Evolutionary conservation across 2,113 vertebrate species (phyloP).

Genomic region (Nothobranchius furzeri): DNA sequence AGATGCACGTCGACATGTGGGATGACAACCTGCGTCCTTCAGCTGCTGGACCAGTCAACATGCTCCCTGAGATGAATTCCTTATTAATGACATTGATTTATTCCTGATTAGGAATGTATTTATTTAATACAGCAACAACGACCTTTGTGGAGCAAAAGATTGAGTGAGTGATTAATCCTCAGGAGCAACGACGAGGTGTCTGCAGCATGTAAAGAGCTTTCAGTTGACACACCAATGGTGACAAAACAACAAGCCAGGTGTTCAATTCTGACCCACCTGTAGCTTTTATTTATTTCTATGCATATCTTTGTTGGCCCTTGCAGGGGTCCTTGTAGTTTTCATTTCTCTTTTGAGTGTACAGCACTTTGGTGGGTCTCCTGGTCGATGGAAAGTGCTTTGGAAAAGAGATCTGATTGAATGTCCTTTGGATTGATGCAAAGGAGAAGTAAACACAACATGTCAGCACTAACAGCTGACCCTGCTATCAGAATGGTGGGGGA

Average conservation of each 20-base stretch:
- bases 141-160: slow-evolving; percentile 5
- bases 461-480: background rate
- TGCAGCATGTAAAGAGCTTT: background rate
- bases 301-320: too few relatives aligned
- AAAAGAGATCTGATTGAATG: too few relatives aligned
- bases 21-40: slow-evolving; percentile 28
- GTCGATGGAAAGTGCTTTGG: too few relatives aligned
- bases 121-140: slow-evolving; percentile 4
- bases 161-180: slow-evolving; percentile 9
- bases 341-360: too few relatives aligned
- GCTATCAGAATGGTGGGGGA: background rate
- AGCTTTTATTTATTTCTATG: too few relatives aligned
- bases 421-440: background rate
- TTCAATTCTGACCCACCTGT: background rate
- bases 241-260: background rate
- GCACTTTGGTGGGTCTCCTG: too few relatives aligned
- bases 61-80: slow-evolving; percentile 10
- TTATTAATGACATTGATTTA: slow-evolving; percentile 26
- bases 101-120: background rate
- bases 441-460: background rate
- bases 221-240: background rate
- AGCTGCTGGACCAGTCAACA: slow-evolving; percentile 3
- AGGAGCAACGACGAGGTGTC: background rate
- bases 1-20: slow-evolving; percentile 34
- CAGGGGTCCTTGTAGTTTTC: too few relatives aligned